A percentile compares a stretch with the other conserved stretches of the same genome.
Evolutionary conservation across 37 sponge, comb jelly and placozoan species (phyloP).

Genomic region (Mnemiopsis leidyi): DNA sequence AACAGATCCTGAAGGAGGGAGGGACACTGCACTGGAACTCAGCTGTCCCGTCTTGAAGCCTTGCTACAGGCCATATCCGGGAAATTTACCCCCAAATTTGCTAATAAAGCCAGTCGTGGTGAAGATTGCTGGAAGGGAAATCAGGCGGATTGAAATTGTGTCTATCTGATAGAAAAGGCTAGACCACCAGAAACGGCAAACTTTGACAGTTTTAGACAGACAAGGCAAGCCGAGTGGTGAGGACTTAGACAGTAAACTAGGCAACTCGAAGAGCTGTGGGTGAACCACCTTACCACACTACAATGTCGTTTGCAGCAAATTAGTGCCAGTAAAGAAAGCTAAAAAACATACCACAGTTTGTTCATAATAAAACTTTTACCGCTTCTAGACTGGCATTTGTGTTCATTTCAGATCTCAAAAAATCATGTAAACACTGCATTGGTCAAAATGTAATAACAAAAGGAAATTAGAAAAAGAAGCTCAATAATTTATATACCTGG

Average conservation of each 20-base stretch:
- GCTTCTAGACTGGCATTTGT: too few relatives aligned
- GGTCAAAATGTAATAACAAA: too few relatives aligned
- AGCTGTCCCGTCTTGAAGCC: neutral
- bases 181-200: neutral
- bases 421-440: too few relatives aligned
- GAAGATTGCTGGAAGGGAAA: neutral
- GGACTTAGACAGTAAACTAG: neutral
- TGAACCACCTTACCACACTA: neutral
- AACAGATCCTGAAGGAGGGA: too few relatives aligned
- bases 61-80: neutral
- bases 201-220: neutral
- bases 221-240: neutral
- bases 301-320: too few relatives aligned
- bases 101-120: neutral
- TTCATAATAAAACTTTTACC: too few relatives aligned
- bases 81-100: neutral
- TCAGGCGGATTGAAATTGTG: neutral
- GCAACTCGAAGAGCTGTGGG: neutral
- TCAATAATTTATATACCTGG: too few relatives aligned
- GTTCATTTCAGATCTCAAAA: too few relatives aligned
- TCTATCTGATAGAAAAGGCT: neutral
- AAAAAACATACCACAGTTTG: too few relatives aligned
- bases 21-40: too few relatives aligned
- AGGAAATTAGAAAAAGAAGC: too few relatives aligned
- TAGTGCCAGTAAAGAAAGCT: too few relatives aligned